Evolutionary conservation across 1,140 invertebrate genomes (phyloP).

Genomic region (Augochlora pura): DNA sequence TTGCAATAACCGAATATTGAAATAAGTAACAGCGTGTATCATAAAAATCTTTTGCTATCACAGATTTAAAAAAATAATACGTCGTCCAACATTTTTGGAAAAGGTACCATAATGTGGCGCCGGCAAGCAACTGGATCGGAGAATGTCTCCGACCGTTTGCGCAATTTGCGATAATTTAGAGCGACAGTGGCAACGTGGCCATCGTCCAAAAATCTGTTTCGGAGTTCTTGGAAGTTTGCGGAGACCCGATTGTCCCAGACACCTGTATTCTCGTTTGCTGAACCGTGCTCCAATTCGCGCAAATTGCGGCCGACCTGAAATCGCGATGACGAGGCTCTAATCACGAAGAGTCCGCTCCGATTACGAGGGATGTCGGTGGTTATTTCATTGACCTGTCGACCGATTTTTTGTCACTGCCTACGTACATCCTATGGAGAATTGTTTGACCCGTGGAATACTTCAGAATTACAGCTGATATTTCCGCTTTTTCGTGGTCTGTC

Average conservation of each 20-base stretch:
- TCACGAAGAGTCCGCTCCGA: background rate
- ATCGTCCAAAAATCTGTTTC: conserved; percentile 7
- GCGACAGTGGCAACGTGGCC: background rate
- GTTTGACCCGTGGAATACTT: too few relatives aligned
- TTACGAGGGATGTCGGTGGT: conserved; percentile 67
- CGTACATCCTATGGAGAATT: too few relatives aligned
- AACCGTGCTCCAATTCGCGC: conserved; percentile 13
- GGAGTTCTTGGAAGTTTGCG: background rate
- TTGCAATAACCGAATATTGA: too few relatives aligned
- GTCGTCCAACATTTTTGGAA: too few relatives aligned
- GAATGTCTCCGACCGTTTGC: background rate
- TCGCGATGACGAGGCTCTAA: background rate
- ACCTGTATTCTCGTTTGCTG: conserved; percentile 8
- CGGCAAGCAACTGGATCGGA: background rate
- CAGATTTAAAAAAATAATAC: too few relatives aligned
- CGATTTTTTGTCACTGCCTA: conserved; percentile 29
- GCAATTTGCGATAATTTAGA: background rate
- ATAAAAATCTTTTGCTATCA: too few relatives aligned
- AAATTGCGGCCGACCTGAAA: conserved; percentile 13
- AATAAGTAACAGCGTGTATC: too few relatives aligned
- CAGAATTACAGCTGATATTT: too few relatives aligned
- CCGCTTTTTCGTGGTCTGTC: too few relatives aligned
- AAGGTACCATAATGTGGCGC: background rate
- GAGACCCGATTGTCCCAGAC: background rate
- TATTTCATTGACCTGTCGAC: conserved; percentile 64